Evolutionary conservation across 64 coral and sea anemone genomes (phyloP).

Genomic region (Trachythela sp.): DNA sequence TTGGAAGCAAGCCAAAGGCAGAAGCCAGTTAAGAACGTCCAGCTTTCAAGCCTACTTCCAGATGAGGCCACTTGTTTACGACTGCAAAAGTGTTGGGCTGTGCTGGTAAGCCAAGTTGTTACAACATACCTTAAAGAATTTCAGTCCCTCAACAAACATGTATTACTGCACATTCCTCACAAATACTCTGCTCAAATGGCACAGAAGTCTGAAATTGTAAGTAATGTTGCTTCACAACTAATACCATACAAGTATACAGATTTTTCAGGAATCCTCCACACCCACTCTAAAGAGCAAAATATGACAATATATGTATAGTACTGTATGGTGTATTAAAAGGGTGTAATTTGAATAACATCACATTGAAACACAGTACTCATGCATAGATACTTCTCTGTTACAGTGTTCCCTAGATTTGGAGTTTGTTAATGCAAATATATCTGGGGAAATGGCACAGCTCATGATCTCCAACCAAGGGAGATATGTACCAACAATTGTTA

Average conservation of each 20-base stretch:
- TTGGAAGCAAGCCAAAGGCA: neutral
- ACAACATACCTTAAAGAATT: constrained; percentile 37
- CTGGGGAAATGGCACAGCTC: constrained; percentile 42
- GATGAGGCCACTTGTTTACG: neutral
- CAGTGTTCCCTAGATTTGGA: constrained; percentile 22
- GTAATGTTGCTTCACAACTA: neutral
- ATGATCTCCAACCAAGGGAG: constrained; percentile 20
- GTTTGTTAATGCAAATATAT: constrained; percentile 36
- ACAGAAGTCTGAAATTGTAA: constrained; percentile 44
- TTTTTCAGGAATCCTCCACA: too few relatives aligned
- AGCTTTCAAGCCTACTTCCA: constrained; percentile 37
- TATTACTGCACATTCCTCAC: constrained; percentile 32
- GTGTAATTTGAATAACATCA: neutral
- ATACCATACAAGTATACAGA: neutral
- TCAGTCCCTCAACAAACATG: constrained; percentile 17
- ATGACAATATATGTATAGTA: neutral
- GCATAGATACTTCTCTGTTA: neutral
- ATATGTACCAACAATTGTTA: constrained; percentile 24
- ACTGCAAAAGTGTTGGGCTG: constrained; percentile 33
- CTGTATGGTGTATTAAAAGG: neutral
- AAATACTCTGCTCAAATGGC: constrained; percentile 32
- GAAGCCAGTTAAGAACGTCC: constrained; percentile 27
- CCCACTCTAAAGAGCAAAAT: too few relatives aligned
- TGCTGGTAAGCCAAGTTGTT: constrained; percentile 30
- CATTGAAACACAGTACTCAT: neutral